phyloP scores from a whole-genome alignment of 2,797 vertebrate genomes.

The Hafferia zeledoni region DNA sequence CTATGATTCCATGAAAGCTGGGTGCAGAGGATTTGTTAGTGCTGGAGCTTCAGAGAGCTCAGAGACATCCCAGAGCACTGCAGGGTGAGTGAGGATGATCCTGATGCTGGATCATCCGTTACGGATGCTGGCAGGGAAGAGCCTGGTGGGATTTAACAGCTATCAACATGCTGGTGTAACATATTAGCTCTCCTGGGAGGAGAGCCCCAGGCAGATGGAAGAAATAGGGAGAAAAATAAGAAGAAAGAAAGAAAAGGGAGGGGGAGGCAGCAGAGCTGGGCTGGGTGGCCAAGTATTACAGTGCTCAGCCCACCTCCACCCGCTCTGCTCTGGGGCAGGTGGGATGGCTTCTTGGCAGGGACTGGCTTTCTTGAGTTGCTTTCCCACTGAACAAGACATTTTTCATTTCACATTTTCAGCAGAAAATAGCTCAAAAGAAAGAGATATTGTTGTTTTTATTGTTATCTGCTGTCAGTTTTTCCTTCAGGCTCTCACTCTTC shows the following conservation, averaged over 20 bases:
- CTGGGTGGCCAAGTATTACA: neutral
- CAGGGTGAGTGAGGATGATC: neutral
- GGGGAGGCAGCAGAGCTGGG: neutral
- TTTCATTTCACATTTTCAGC: neutral
- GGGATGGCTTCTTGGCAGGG: neutral
- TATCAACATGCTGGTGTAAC: neutral
- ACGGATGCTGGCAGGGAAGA: neutral
- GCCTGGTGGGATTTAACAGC: neutral
- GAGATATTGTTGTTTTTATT: neutral
- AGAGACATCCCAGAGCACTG: neutral
- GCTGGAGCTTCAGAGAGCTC: neutral
- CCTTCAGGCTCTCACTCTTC: neutral
- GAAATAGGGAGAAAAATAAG: neutral
- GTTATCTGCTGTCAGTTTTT: neutral
- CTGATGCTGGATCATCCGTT: neutral
- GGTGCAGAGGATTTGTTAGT: neutral
- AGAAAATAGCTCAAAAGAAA: neutral
- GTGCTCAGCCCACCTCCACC: neutral
- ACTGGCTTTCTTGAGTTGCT: neutral
- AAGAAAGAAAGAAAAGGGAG: neutral
- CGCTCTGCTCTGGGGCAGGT: accelerated
- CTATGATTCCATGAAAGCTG: neutral
- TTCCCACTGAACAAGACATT: neutral
- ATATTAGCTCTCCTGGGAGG: neutral
- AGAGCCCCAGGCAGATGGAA: neutral